Evolutionary conservation across 2,888 invertebrate genomes (phyloP).

Genomic region (Petrolisthes manimaculis): DNA sequence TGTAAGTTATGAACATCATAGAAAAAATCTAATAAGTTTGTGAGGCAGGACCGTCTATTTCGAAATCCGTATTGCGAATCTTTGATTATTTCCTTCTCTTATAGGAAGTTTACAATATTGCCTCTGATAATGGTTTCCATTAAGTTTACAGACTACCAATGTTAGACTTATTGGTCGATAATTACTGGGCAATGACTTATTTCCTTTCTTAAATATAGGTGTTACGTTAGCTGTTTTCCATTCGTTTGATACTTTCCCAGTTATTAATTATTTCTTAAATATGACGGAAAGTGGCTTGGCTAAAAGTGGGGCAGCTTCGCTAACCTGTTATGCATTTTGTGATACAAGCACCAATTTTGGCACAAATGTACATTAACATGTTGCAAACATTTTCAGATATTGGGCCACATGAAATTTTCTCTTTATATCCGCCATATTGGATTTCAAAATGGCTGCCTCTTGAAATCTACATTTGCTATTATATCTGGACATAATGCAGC

Average conservation of each 20-base stretch:
- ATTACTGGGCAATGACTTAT: neutral
- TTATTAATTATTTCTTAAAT: neutral
- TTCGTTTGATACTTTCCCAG: neutral
- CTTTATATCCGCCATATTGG: too few relatives aligned
- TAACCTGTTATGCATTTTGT: too few relatives aligned
- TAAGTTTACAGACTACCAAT: neutral
- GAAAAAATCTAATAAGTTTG: too few relatives aligned
- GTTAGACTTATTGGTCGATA: neutral
- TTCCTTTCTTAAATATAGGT: neutral
- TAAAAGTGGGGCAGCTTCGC: too few relatives aligned
- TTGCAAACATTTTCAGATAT: too few relatives aligned
- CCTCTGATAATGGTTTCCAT: constrained; percentile 7
- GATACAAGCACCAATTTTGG: too few relatives aligned
- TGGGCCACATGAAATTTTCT: too few relatives aligned
- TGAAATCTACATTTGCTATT: too few relatives aligned
- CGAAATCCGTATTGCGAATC: neutral
- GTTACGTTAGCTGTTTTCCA: constrained; percentile 5
- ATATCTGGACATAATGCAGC: too few relatives aligned
- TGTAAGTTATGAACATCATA: neutral
- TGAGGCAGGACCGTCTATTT: neutral
- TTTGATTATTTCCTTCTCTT: neutral
- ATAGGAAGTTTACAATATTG: neutral
- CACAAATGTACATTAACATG: too few relatives aligned
- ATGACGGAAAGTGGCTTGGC: neutral
- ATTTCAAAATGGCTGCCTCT: too few relatives aligned